Percentiles rank a stretch among this genome's conserved stretches.
These are phyloP conservation scores for Amblyteles armatorius DNA, from an alignment of 2,888 invertebrate genomes.

Conservation along the genomic window DNA sequence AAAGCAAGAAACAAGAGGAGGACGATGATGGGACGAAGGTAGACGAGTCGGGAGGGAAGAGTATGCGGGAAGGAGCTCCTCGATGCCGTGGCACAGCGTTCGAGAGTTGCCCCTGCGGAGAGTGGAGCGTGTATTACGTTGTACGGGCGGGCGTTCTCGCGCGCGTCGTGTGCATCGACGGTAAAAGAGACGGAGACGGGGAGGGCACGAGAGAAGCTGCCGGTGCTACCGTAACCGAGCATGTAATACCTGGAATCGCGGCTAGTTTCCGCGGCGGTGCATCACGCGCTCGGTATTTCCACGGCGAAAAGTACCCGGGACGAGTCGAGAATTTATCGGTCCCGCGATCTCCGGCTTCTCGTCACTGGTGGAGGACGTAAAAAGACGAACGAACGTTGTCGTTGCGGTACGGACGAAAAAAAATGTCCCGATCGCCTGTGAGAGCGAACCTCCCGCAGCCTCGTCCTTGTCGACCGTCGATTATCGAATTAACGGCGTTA, in stretches of 20 bases:
- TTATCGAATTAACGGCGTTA: constrained; percentile 31
- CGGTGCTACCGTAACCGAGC: constrained; percentile 70
- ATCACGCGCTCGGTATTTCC: constrained; percentile 43
- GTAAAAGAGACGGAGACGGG: constrained; percentile 23
- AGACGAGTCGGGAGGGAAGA: not conserved
- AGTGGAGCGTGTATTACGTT: constrained; percentile 31
- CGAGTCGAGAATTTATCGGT: constrained; percentile 56
- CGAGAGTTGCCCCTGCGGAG: not conserved
- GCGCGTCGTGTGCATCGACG: constrained; percentile 44
- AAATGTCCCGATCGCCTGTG: constrained; percentile 18
- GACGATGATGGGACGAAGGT: not conserved
- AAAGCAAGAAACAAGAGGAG: constrained; percentile 14
- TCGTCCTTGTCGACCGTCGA: constrained; percentile 41
- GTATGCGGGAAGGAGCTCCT: constrained; percentile 14
- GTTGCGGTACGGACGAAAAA: not conserved
- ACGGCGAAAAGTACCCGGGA: constrained; percentile 28
- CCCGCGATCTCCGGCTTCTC: constrained; percentile 24
- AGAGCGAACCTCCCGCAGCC: constrained; percentile 32
- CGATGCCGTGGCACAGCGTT: not conserved
- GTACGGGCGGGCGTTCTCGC: constrained; percentile 43
- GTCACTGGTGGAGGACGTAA: constrained; percentile 16
- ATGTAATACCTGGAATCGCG: constrained; percentile 70
- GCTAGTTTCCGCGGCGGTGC: constrained; percentile 49
- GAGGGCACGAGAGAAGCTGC: constrained; percentile 56
- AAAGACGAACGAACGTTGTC: constrained; percentile 1